Evolutionary conservation across 2,113 vertebrate species (phyloP).

Genomic region (Boleophthalmus pectinirostris): DNA sequence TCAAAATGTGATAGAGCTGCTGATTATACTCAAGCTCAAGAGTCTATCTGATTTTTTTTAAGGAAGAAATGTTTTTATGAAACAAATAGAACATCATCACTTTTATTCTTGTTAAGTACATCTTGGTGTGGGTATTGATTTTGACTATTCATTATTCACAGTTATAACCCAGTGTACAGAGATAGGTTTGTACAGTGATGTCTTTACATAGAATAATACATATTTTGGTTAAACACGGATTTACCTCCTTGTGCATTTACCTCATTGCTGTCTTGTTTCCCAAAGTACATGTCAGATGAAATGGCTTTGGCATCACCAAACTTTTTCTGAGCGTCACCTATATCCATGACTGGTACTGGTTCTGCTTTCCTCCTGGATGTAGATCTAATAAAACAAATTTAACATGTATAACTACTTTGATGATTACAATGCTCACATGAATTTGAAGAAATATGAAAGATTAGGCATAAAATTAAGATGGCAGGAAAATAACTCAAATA

Average conservation of each 20-base stretch:
- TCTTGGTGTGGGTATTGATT: too few species aligned
- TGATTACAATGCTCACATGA: background rate
- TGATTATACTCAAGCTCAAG: too few species aligned
- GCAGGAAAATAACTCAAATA: background rate
- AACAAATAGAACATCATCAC: too few species aligned
- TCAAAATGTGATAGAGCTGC: too few species aligned
- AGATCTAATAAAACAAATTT: slow-evolving; percentile 65
- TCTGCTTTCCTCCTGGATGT: slow-evolving; percentile 84
- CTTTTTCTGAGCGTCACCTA: slow-evolving; percentile 89
- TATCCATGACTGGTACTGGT: slow-evolving; percentile 36
- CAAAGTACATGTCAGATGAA: slow-evolving; percentile 97
- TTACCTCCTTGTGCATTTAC: slow-evolving; percentile 57
- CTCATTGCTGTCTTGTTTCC: slow-evolving; percentile 86
- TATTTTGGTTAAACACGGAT: background rate
- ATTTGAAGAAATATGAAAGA: too few species aligned
- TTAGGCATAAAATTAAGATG: background rate
- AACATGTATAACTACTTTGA: background rate
- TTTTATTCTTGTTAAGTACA: too few species aligned
- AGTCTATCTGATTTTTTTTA: too few species aligned
- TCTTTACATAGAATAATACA: background rate
- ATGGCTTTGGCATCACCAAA: slow-evolving; percentile 91
- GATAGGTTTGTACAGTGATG: too few species aligned
- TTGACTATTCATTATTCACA: too few species aligned
- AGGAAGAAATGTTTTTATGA: too few species aligned
- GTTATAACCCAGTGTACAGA: too few species aligned